Evolutionary conservation across 2,113 vertebrate species (phyloP).

Genomic region (Psettodes erumei): DNA sequence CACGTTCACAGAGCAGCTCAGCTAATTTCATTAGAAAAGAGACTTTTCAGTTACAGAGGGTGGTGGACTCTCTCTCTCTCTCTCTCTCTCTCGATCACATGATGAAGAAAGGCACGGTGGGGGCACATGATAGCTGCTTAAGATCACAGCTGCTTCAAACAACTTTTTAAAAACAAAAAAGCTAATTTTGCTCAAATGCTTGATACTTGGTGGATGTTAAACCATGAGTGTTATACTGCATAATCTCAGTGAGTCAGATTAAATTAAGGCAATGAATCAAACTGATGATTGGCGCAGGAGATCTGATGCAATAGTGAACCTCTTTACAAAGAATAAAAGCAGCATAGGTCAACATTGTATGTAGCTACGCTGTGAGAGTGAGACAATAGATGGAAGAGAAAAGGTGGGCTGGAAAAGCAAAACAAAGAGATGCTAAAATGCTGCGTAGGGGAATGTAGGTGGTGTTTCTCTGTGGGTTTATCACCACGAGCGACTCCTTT

Average conservation of each 20-base stretch:
- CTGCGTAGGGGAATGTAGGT: background rate
- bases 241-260: slow-evolving; percentile 68
- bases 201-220: background rate
- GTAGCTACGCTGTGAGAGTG: too few species aligned
- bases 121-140: slow-evolving; percentile 35
- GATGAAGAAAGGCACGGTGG: slow-evolving; percentile 25
- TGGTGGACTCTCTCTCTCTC: background rate
- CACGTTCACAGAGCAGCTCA: slow-evolving; percentile 2
- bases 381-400: background rate
- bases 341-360: too few species aligned
- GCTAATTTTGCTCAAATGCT: background rate
- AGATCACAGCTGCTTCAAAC: slow-evolving; percentile 30
- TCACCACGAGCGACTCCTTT: background rate
- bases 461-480: background rate
- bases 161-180: background rate
- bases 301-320: background rate
- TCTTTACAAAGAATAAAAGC: background rate
- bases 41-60: background rate
- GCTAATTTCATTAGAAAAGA: background rate
- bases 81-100: slow-evolving; percentile 46
- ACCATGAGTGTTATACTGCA: slow-evolving; percentile 9
- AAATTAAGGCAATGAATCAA: slow-evolving; percentile 57
- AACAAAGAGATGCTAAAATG: background rate
- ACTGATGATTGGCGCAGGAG: slow-evolving; percentile 12
- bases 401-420: background rate